Conservation (phyloP, 2,888 invertebrate species). For the Dorcus hopei region DNA sequence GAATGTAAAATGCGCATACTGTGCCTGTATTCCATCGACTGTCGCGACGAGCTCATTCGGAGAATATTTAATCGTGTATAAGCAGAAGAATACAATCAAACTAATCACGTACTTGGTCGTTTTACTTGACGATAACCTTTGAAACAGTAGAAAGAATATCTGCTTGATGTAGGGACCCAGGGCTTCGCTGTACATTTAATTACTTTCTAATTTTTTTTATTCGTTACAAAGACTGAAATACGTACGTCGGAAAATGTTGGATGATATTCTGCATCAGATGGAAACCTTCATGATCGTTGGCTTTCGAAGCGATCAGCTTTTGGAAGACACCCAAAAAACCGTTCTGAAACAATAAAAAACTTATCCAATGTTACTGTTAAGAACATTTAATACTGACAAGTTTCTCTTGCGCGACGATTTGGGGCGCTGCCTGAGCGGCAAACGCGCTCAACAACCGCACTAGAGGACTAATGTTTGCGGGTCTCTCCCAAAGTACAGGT, state of each 20-base stretch:
- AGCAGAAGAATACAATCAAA: slow-evolving; percentile 85
- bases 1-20: slow-evolving; percentile 58
- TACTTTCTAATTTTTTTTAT: not conserved
- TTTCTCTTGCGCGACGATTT: slow-evolving; percentile 68
- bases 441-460: slow-evolving; percentile 89
- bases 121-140: slow-evolving; percentile 87
- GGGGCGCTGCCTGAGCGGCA: slow-evolving; percentile 67
- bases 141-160: slow-evolving; percentile 89
- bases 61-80: slow-evolving; percentile 80
- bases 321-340: slow-evolving; percentile 93
- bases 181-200: slow-evolving; percentile 54
- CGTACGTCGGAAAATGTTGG: slow-evolving; percentile 77
- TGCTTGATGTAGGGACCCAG: slow-evolving; percentile 79
- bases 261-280: slow-evolving; percentile 83
- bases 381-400: slow-evolving; percentile 54
- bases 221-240: slow-evolving; percentile 25
- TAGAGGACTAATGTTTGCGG: slow-evolving; percentile 90
- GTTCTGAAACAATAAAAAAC: slow-evolving; percentile 52
- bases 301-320: slow-evolving; percentile 91
- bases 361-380: not conserved
- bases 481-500: slow-evolving; percentile 89
- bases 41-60: slow-evolving; percentile 70
- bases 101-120: slow-evolving; percentile 93
- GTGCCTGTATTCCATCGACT: slow-evolving; percentile 81
- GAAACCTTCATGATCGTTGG: slow-evolving; percentile 96